Evolutionary conservation across 1,140 invertebrate species (phyloP), one percentile per base, ranked within the genome.

Genomic region (Atta colombica): DNA sequence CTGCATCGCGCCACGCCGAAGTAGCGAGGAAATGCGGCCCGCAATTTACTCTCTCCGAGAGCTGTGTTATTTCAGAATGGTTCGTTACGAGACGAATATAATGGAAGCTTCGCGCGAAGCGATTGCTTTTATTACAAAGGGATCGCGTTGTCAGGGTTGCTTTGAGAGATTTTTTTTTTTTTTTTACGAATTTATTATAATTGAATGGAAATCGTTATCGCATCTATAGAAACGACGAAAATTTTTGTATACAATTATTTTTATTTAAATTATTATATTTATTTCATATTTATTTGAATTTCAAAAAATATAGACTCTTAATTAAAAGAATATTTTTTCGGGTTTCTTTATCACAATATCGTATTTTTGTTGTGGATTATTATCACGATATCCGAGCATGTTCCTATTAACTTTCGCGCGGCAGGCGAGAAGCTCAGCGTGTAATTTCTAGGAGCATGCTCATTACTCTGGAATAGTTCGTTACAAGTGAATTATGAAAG

Each of bases 331-430:
- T 28, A 61, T 60, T 77, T 21, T 55, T 68, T 71, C 14, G 31
- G 28, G 8, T 14, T 55, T 21, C 16, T 80, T 69, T 55, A 81
- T 68, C 68, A 10, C 35, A 25, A 82, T 61, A 21, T 60, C 58
- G 10, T 60, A 74, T 82, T 82, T 72, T 72, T 69, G 39, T 28
- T 25, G 10, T 35, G 69, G 53, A 84, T 84, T 60, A 84, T 84
- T 60, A 84, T 84, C 80, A 49, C 55, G 69, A 75, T 84, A 28
- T 28, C 49, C 80, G 55, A 74, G 55, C 69, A 45, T 75, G 69
- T 84, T 75, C 55, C 69, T 84, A 84, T 84, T 84, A 84, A 75
- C 69, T 84, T 84, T 75, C 80, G 80, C 80, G 55, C 80, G 80
- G 69, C 28, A 75, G 69, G 80, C 69, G 80, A 84, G 69, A 84